These are phyloP conservation scores for Aegithalos caudatus DNA, from an alignment of 2,113 vertebrate genomes.

Conservation along the genomic window DNA sequence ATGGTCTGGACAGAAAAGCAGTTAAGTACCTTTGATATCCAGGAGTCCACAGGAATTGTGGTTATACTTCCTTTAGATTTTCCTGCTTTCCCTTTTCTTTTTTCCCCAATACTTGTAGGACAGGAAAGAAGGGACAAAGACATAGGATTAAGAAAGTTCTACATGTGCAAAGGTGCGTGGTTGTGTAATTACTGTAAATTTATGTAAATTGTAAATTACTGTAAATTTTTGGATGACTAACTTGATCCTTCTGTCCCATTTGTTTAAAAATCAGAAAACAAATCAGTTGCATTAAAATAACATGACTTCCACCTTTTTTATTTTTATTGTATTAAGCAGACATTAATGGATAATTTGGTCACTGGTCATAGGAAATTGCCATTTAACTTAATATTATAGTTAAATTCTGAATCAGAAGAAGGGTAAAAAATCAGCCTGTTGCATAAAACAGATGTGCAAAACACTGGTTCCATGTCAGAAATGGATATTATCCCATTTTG, in stretches of 20 bases:
- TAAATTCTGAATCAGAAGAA: neutral
- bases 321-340: constrained; percentile 18
- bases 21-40: neutral
- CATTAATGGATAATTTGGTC: neutral
- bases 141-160: neutral
- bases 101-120: neutral
- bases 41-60: neutral
- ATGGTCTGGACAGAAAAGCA: neutral
- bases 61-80: neutral
- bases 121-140: neutral
- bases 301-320: constrained; percentile 5
- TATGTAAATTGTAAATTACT: no score
- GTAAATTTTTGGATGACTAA: neutral
- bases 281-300: constrained; percentile 16
- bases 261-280: neutral
- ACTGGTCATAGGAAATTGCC: constrained; percentile 24
- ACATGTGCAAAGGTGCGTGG: neutral
- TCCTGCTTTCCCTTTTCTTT: neutral
- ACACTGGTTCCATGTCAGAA: neutral
- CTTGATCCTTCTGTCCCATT: neutral
- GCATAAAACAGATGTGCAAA: neutral
- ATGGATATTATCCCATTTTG: neutral
- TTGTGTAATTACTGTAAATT: neutral
- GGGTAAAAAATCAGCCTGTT: neutral
- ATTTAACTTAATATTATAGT: constrained; percentile 30